These are phyloP conservation scores for Palythoa heliodiscus DNA, from an alignment of 92 coral and sea anemone species.

Conservation along the genomic window DNA sequence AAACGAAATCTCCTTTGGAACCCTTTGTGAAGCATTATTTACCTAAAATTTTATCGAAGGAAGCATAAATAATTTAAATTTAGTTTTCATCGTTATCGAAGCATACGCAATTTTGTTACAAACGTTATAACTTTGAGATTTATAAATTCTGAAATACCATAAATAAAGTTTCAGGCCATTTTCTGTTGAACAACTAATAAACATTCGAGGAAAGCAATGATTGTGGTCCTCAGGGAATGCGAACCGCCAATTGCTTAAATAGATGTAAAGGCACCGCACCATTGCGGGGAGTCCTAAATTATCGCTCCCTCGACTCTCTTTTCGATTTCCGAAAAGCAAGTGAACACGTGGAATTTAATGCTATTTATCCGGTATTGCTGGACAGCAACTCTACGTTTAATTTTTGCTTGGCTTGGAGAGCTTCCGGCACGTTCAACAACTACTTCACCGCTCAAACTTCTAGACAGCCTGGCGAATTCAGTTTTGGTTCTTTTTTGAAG, in stretches of 20 bases:
- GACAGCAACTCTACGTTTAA: constrained; percentile 31
- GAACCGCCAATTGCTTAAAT: constrained; percentile 42
- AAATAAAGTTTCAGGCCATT: constrained; percentile 1
- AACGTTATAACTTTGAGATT: constrained; percentile 20
- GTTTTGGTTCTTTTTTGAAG: constrained; percentile 38
- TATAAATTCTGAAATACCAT: not conserved
- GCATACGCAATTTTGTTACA: constrained; percentile 32
- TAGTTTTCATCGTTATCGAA: constrained; percentile 7
- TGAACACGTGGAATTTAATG: constrained; percentile 48
- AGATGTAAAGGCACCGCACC: constrained; percentile 36
- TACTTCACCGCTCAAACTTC: constrained; percentile 66
- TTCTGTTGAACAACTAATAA: constrained; percentile 21
- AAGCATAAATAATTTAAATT: constrained; percentile 35
- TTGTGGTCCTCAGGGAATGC: constrained; percentile 4
- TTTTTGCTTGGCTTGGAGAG: constrained; percentile 58
- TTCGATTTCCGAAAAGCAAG: constrained; percentile 54
- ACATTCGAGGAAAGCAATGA: constrained; percentile 15
- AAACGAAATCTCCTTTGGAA: constrained; percentile 29
- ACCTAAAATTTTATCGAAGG: constrained; percentile 17
- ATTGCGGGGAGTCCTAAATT: constrained; percentile 35
- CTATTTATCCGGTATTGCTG: constrained; percentile 41
- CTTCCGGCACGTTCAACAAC: constrained; percentile 87
- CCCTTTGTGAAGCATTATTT: constrained; percentile 19
- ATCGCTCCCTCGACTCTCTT: not conserved
- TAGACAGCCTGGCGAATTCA: constrained; percentile 66